phyloP scores from a whole-genome alignment of 1,140 invertebrate species.

The Bombus impatiens region DNA sequence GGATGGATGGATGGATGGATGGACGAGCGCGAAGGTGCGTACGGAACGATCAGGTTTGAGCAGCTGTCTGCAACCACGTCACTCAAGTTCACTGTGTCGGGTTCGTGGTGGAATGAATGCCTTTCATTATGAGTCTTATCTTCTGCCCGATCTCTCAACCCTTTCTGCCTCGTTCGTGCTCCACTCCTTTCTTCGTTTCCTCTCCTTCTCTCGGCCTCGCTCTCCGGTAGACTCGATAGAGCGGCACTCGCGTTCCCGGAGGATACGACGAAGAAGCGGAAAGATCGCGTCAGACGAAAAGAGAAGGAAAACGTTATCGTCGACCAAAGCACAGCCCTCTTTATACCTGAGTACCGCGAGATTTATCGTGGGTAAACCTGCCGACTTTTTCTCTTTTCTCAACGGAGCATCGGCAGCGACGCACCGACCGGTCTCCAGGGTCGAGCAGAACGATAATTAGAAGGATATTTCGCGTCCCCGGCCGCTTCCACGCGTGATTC shows the following conservation, averaged over 20 bases:
- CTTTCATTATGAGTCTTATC: conserved; percentile 81
- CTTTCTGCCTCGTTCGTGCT: conserved; percentile 63
- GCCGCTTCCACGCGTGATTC: conserved; percentile 12
- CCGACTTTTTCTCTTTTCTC: conserved; percentile 38
- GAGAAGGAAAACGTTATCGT: conserved; percentile 58
- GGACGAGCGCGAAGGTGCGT: conserved; percentile 72
- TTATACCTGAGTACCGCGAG: conserved; percentile 63
- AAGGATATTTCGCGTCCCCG: conserved; percentile 36
- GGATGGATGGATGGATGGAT: conserved; percentile 50
- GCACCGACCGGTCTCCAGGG: conserved; percentile 15
- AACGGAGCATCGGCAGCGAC: conserved; percentile 17
- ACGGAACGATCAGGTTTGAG: conserved; percentile 79
- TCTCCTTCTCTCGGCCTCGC: conserved; percentile 27
- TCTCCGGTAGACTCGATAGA: conserved; percentile 37
- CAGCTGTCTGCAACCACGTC: conserved; percentile 82
- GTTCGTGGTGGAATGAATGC: conserved; percentile 79
- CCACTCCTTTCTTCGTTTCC: conserved; percentile 62
- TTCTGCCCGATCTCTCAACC: conserved; percentile 75
- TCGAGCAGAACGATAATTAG: conserved; percentile 53
- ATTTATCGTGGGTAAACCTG: conserved; percentile 66
- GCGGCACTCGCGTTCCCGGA: conserved; percentile 37
- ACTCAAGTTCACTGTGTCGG: conserved; percentile 80
- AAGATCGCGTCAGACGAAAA: not conserved
- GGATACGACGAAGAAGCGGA: conserved; percentile 26
- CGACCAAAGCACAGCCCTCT: conserved; percentile 47